These are phyloP conservation scores for Bicyclus anynana DNA, from an alignment of 1,140 invertebrate species.

Conservation along the genomic window DNA sequence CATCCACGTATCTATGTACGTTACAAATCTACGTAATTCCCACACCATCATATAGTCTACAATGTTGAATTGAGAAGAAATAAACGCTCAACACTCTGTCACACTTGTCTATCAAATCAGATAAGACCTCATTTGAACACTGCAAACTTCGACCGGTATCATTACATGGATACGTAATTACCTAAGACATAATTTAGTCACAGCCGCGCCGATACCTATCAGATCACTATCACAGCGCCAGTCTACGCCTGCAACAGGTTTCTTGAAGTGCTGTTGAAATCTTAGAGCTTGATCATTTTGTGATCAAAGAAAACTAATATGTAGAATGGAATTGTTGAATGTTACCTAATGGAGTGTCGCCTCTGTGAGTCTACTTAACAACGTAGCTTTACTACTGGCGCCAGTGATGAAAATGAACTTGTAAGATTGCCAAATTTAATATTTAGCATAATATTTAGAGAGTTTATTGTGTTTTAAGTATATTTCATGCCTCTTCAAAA, in stretches of 20 bases:
- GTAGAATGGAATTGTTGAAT: neutral
- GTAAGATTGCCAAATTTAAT: no score
- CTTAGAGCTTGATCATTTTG: conserved; percentile 1
- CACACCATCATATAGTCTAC: no score
- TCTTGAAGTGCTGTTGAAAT: conserved; percentile 23
- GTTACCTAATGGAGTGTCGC: neutral
- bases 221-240: conserved; percentile 26
- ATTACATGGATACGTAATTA: conserved; percentile 18
- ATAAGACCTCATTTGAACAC: neutral
- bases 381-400: no score
- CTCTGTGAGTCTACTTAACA: neutral
- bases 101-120: neutral
- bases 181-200: conserved; percentile 28
- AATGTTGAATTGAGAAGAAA: no score
- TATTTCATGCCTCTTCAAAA: no score
- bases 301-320: neutral
- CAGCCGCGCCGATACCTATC: conserved; percentile 24
- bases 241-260: conserved; percentile 30
- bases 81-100: no score
- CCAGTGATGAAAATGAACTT: no score
- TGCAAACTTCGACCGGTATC: neutral
- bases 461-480: no score
- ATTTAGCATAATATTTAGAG: no score
- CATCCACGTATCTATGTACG: no score
- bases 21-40: no score